Percentiles rank a stretch among this genome's conserved stretches.
Conservation (phyloP, 2,113 vertebrate genomes). For the Passer montanus region DNA sequence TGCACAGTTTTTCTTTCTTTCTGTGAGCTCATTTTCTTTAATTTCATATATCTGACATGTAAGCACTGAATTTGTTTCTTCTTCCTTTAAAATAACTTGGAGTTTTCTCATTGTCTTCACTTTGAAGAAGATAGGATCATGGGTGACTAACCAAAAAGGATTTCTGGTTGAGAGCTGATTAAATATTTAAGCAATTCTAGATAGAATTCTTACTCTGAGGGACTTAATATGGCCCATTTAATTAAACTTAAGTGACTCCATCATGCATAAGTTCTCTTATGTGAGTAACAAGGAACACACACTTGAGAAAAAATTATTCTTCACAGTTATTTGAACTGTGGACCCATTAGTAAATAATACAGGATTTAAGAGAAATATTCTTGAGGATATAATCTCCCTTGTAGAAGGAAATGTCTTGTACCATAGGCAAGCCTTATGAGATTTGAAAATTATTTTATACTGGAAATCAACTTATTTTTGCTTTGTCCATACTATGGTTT, state of each 20-base stretch:
- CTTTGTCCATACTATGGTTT: not conserved
- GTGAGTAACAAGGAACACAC: slow-evolving; percentile 53
- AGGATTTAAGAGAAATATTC: slow-evolving; percentile 32
- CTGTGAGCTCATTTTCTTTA: not conserved
- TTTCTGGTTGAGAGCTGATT: slow-evolving; percentile 63
- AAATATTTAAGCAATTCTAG: slow-evolving; percentile 66
- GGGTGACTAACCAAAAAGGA: slow-evolving; percentile 37
- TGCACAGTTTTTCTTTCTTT: not conserved
- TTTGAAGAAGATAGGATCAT: not conserved
- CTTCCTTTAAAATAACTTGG: slow-evolving; percentile 11
- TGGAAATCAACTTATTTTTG: not conserved
- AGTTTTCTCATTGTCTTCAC: not conserved
- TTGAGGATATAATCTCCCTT: not conserved
- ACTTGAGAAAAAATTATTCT: slow-evolving; percentile 64
- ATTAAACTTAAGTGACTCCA: slow-evolving; percentile 71
- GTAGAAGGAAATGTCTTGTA: not conserved
- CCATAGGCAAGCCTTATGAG: not conserved
- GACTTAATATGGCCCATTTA: slow-evolving; percentile 63
- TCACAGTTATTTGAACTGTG: slow-evolving; percentile 59
- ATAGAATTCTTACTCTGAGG: slow-evolving; percentile 46
- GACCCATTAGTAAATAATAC: slow-evolving; percentile 51
- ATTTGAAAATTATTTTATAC: not conserved
- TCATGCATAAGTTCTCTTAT: slow-evolving; percentile 59
- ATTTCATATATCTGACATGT: not conserved
- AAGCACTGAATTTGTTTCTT: not conserved